Evolutionary conservation across 2,113 vertebrate species (phyloP).

Genomic region (Phalacrocorax carbo): DNA sequence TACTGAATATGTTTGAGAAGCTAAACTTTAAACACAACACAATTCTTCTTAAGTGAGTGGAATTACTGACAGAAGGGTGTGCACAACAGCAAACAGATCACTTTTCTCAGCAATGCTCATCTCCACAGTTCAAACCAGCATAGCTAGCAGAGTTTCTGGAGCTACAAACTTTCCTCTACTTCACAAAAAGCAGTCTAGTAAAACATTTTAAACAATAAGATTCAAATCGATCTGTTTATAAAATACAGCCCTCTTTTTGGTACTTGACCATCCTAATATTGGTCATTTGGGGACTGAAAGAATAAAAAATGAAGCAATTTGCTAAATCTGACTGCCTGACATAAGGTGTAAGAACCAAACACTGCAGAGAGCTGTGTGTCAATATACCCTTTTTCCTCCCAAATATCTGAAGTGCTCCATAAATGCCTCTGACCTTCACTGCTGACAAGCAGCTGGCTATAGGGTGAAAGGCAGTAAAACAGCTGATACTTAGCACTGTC

Average conservation of each 20-base stretch:
- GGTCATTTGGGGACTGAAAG: background rate
- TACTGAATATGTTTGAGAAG: background rate
- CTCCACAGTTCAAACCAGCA: background rate
- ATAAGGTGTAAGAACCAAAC: background rate
- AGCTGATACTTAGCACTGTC: background rate
- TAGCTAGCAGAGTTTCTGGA: background rate
- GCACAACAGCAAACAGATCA: background rate
- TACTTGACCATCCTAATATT: background rate
- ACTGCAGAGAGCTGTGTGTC: background rate
- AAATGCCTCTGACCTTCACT: background rate
- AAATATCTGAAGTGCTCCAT: background rate
- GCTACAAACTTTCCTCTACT: background rate
- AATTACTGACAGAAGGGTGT: background rate
- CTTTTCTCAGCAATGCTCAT: background rate
- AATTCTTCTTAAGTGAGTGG: background rate
- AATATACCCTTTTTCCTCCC: background rate
- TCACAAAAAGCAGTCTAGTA: background rate
- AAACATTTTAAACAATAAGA: background rate
- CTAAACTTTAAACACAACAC: background rate
- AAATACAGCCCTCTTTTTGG: background rate
- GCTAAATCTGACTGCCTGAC: background rate
- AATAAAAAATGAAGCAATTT: background rate
- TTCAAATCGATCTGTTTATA: background rate
- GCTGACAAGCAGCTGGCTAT: background rate
- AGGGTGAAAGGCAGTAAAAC: background rate